phyloP scores from a whole-genome alignment of 2,888 invertebrate species.

The Netelia melanura region DNA sequence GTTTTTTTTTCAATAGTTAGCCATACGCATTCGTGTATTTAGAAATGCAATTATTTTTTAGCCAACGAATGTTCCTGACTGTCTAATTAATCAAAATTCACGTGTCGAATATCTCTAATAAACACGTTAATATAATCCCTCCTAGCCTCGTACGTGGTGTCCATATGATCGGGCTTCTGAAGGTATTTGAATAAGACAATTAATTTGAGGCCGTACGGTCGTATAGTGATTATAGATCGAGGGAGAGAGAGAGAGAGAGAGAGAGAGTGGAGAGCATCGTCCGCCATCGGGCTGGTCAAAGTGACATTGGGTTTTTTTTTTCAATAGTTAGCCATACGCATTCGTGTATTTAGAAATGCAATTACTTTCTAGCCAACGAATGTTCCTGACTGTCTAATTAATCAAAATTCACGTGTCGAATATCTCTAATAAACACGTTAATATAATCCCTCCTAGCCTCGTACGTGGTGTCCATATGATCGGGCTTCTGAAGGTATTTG shows the following conservation, averaged over 20 bases:
- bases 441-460: conserved; percentile 2
- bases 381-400: neutral
- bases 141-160: conserved; percentile 1
- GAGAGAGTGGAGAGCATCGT: too few species aligned
- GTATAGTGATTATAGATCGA: conserved; percentile 52
- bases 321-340: too few species aligned
- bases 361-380: neutral
- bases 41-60: neutral
- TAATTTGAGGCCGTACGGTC: conserved; percentile 47
- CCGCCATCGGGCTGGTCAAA: too few species aligned
- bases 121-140: conserved; percentile 9
- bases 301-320: too few species aligned
- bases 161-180: conserved; percentile 4
- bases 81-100: conserved; percentile 4
- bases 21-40: neutral
- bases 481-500: conserved; percentile 6
- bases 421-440: conserved; percentile 15
- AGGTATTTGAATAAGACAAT: conserved; percentile 47
- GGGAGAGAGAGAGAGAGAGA: neutral
- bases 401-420: neutral
- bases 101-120: conserved; percentile 4
- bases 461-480: conserved; percentile 1
- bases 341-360: neutral
- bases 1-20: too few species aligned
- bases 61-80: neutral